Conservation (phyloP, 2,797 vertebrate species). For the Scyliorhinus canicula region DNA sequence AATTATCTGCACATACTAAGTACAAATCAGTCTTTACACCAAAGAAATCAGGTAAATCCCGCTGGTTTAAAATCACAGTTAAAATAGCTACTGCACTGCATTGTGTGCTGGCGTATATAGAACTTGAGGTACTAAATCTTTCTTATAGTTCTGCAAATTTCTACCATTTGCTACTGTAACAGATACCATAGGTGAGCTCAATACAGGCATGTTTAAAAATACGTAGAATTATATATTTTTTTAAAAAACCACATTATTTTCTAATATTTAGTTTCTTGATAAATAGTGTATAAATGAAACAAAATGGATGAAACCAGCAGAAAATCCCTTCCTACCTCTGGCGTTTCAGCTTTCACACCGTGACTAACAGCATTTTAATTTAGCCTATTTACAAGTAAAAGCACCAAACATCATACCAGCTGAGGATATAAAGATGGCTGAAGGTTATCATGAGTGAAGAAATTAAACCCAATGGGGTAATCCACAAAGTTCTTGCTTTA, state of each 20-base stretch:
- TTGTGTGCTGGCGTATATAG: not conserved
- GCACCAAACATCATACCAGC: not conserved
- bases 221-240: not conserved
- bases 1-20: not conserved
- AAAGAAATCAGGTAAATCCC: not conserved
- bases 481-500: not conserved
- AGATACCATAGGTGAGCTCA: not conserved
- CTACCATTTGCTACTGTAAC: not conserved
- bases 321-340: not conserved
- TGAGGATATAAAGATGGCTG: not conserved
- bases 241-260: not conserved
- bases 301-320: not conserved
- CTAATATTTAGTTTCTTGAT: not conserved
- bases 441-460: not conserved
- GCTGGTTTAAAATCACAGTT: not conserved
- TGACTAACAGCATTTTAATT: not conserved
- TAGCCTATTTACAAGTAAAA: not conserved
- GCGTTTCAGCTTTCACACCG: not conserved
- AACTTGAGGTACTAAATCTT: constrained; percentile 10
- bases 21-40: not conserved
- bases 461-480: not conserved
- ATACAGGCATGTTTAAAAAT: not conserved
- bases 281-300: not conserved
- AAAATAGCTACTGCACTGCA: not conserved
- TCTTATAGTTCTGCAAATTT: not conserved